phyloP scores from a whole-genome alignment of 2,888 invertebrate genomes.

The Chrysopilus asiliformis region DNA sequence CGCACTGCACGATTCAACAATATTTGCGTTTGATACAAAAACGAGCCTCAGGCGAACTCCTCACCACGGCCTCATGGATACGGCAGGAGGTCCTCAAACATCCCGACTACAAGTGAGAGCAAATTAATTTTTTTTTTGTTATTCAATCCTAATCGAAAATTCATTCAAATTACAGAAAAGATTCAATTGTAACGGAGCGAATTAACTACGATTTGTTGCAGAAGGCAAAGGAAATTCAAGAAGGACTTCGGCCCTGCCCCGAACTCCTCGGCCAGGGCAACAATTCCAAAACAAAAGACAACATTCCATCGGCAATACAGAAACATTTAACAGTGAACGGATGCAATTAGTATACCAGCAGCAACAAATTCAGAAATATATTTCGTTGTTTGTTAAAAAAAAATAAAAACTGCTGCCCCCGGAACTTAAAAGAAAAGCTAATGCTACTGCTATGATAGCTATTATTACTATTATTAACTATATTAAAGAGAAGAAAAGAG shows the following conservation, averaged over 20 bases:
- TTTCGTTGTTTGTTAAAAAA: no score
- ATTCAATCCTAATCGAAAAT: not conserved
- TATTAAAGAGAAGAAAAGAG: no score
- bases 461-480: no score
- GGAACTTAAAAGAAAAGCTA: no score
- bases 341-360: constrained; percentile 19
- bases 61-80: constrained; percentile 92
- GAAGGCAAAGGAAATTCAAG: constrained; percentile 58
- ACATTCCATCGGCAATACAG: constrained; percentile 65
- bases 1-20: constrained; percentile 92
- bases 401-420: no score
- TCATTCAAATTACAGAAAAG: constrained; percentile 46
- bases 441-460: no score
- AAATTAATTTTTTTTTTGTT: not conserved
- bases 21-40: constrained; percentile 86
- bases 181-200: constrained; percentile 75
- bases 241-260: constrained; percentile 56
- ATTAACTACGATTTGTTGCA: constrained; percentile 86
- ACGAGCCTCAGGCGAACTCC: constrained; percentile 75
- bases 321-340: constrained; percentile 36
- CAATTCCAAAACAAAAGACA: constrained; percentile 70
- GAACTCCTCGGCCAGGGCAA: constrained; percentile 60
- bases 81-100: constrained; percentile 79
- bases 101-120: constrained; percentile 71
- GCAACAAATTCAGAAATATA: no score